phyloP scores from a whole-genome alignment of 2,888 invertebrate genomes.

The Andrena fulva region DNA sequence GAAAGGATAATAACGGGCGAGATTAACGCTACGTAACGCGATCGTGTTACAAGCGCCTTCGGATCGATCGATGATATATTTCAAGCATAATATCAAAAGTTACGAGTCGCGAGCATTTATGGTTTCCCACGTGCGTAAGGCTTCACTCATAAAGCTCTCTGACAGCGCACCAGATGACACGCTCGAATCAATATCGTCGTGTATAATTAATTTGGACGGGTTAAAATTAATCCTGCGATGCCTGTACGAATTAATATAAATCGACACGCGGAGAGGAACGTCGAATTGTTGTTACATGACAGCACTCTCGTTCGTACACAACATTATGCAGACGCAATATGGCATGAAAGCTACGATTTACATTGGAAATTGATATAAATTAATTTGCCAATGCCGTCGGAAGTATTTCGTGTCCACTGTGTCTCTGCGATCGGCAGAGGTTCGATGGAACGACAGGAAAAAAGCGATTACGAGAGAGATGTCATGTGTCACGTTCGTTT shows the following conservation, averaged over 20 bases:
- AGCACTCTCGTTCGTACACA: neutral
- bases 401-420: conserved; percentile 5
- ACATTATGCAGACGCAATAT: neutral
- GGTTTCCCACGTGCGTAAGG: conserved; percentile 79
- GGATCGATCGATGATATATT: conserved; percentile 49
- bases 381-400: conserved; percentile 6
- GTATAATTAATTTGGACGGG: conserved; percentile 15
- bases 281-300: neutral
- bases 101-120: conserved; percentile 69
- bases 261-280: neutral
- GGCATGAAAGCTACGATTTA: neutral
- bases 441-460: neutral
- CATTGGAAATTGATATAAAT: neutral
- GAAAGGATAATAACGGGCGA: neutral
- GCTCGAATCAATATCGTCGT: conserved; percentile 31
- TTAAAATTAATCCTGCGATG: conserved; percentile 11
- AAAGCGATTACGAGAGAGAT: conserved; percentile 20
- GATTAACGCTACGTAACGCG: conserved; percentile 10
- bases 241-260: neutral
- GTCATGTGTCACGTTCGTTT: conserved; percentile 33
- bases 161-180: conserved; percentile 31
- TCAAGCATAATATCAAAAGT: conserved; percentile 73
- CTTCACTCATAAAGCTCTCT: conserved; percentile 74
- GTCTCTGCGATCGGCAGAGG: neutral
- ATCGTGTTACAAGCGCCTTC: conserved; percentile 38